Conservation (phyloP, 2,888 invertebrate genomes). For the Andrena hattorfiana region DNA sequence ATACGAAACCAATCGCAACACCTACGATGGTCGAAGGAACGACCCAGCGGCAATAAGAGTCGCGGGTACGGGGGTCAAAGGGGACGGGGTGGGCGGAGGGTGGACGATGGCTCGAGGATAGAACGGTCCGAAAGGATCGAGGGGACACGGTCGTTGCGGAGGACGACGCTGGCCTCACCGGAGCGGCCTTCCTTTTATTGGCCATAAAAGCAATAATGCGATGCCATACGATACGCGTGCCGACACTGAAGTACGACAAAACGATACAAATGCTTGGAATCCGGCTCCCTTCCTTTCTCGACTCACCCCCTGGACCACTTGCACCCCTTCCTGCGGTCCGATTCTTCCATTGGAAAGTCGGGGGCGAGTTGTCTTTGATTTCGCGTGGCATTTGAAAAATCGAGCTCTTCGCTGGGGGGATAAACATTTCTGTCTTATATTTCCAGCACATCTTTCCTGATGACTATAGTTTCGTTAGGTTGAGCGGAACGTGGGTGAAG, state of each 20-base stretch:
- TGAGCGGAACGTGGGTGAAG: neutral
- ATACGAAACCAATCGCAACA: conserved; percentile 84
- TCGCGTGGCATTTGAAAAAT: neutral
- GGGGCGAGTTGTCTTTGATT: conserved; percentile 38
- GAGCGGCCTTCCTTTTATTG: conserved; percentile 82
- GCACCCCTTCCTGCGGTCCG: conserved; percentile 20
- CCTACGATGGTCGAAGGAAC: conserved; percentile 78
- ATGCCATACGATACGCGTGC: conserved; percentile 80
- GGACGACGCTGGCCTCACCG: conserved; percentile 70
- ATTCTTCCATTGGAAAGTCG: conserved; percentile 30
- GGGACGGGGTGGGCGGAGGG: conserved; percentile 30
- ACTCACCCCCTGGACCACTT: conserved; percentile 19
- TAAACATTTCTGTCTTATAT: neutral
- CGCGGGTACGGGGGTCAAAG: conserved; percentile 49
- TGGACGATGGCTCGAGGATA: conserved; percentile 56
- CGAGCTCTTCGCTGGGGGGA: neutral
- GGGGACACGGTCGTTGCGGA: conserved; percentile 61
- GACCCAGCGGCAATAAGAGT: conserved; percentile 79
- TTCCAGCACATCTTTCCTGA: neutral
- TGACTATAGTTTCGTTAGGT: neutral
- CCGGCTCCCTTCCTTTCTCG: conserved; percentile 54
- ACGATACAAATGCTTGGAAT: conserved; percentile 79
- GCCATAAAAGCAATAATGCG: conserved; percentile 85
- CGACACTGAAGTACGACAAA: conserved; percentile 80
- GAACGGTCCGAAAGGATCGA: conserved; percentile 52